Conservation (phyloP, 2,797 vertebrate species). For the Alouatta caraya region DNA sequence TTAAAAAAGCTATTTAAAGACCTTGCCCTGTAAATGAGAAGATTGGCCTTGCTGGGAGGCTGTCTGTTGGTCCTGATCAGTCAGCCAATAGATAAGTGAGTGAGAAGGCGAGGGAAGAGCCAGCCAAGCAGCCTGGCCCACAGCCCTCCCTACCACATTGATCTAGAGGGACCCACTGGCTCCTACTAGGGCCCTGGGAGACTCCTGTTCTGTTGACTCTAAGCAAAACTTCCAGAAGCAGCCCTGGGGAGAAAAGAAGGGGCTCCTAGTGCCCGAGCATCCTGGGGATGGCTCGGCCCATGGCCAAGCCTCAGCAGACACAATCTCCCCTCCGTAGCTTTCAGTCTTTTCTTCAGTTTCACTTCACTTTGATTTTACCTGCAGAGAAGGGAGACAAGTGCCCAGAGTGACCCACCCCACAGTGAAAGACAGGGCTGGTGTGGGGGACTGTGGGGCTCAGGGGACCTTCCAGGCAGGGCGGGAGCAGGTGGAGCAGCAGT, state of each 20-base stretch:
- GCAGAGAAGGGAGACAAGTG: not conserved
- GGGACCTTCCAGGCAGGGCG: not conserved
- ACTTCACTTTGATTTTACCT: not conserved
- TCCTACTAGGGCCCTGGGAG: not conserved
- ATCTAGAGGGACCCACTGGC: not conserved
- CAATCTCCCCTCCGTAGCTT: not conserved
- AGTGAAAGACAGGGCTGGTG: not conserved
- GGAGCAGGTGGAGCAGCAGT: not conserved
- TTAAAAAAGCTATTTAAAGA: not conserved
- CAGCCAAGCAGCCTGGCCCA: not conserved
- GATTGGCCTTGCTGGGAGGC: not conserved
- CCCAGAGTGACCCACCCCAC: not conserved
- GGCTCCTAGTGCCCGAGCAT: not conserved
- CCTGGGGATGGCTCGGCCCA: not conserved
- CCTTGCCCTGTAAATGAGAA: not conserved
- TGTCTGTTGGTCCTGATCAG: not conserved
- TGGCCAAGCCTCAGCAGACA: not conserved
- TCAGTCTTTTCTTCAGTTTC: not conserved
- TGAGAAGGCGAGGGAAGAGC: not conserved
- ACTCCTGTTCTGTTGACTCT: not conserved
- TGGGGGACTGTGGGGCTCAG: not conserved
- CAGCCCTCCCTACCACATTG: not conserved
- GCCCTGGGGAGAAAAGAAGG: not conserved
- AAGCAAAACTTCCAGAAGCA: not conserved
- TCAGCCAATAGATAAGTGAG: not conserved